Base-by-base conservation (phyloP, 1,140 invertebrate species). In the Trichogramma pretiosum region DNA sequence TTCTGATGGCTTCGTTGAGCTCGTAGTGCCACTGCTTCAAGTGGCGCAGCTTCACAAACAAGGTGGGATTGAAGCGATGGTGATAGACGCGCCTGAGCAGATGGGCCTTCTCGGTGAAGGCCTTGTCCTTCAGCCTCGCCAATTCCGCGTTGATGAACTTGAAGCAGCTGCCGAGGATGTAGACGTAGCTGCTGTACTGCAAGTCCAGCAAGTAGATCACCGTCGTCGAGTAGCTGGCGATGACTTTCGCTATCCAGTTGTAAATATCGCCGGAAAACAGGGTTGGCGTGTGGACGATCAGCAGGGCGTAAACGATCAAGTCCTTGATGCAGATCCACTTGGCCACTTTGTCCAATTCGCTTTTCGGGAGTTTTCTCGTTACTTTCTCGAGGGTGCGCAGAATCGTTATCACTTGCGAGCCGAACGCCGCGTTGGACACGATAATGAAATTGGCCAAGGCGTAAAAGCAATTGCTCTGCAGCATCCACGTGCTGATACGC, bases 151-250 rank as follows among this genome's bases (percentile, higher is more conserved):
- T 63, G 5, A 70, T 51, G 11, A 52, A 45, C 3, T 55, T 37
- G 26, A 70, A 70, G 7, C 61, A 68, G 13, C 36, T 53, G 8
- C 53, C 61, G 0, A 69, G 14, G 0, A 61, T 48, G 14, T 45
- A 60, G 0, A 64, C 60, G 19, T 58, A 68, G 36, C 69, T 58
- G 8, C 60, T 54, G 37, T 69, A 70, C 0, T 63, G 42, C 19
- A 55, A 60, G 43, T 69, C 66, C 48, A 65, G 53, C 0, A 56
- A 26, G 44, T 52, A 64, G 3, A 63, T 45, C 0, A 57, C 10
- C 10, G 60, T 17, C 0, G 58, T 54, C 5, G 53, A 38, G 17
- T 65, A 65, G 0, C 62, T 3, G 0, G 2, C 10, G 2, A 45
- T 5, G 0, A 55, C 0, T 41, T 60, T 59, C 0, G 7, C 2